Base-by-base conservation (phyloP, 2,888 invertebrate genomes). In the Epirrita christyi region DNA sequence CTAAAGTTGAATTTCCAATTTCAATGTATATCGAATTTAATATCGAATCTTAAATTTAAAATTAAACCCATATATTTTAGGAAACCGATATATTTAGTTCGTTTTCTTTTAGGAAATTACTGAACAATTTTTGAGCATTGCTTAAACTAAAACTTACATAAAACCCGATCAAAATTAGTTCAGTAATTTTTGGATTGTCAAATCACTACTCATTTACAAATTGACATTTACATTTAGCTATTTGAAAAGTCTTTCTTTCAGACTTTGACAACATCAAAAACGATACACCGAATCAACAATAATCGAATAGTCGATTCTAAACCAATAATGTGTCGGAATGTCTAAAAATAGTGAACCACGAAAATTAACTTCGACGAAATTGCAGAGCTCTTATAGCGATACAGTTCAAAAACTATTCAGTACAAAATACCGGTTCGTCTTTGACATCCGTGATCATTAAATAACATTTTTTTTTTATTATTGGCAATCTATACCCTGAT, bases 91-190 rank as follows among this genome's bases (percentile, higher is more conserved):
- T 2, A 32, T 32, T 6, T 32, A 5, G 9, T 32, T n/a, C 32
- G 32, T 7, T n/a, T n/a, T n/a, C n/a, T n/a, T n/a, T n/a, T 32
- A 32, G 21, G 21, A 21, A 21, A 32, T 32, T 9, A 32, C 46
- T 43, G n/a, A 40, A 48, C 61, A 32, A 29, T 47, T 55, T 51
- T 41, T 37, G 54, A 57, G 11, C 0, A 34, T n/a, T 21, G 21
- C 21, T 21, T 21, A 21, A 3, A 5, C 32, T 7, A 32, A 32
- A 32, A 32, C 32, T 9, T 29, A 29, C 46, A 32, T 36, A 1
- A 48, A 43, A 28, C n/a, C 14, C 7, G 14, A 44, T 64, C 54
- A 53, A 61, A 59, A 50, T 55, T n/a, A 42, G 59, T 50, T 32
- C 15, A 61, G 64, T 10, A 41, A 42, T 49, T 9, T 21, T 14